Base-by-base conservation (phyloP, 35 echinoderm and acorn worm species). In the Chiridota heheva region DNA sequence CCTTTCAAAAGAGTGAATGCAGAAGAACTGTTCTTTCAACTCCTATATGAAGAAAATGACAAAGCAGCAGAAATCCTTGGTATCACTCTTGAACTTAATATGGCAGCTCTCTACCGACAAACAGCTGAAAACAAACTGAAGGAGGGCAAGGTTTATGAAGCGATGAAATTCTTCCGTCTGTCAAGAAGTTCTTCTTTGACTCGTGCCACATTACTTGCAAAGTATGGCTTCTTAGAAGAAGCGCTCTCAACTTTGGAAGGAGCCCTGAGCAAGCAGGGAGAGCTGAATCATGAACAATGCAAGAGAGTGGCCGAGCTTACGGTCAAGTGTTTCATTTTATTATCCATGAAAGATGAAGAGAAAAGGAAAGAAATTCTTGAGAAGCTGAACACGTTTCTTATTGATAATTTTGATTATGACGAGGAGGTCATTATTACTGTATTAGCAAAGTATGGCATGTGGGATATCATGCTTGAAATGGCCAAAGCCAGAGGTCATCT, bases 401-500 rank as follows among this genome's bases (percentile, higher is more conserved):
- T 78, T 27, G 92, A 96, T 43, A 96, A 85, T 44, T 96, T 96
- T 73, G 91, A 96, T 87, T 96, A 96, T 36, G 60, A 90, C 72
- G 92, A 90, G 39, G 75, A 81, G 16, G 58, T 45, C 15, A 82
- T 87, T 1, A 30, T 96, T 15, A 36, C 76, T 5, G 40, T 90
- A 7, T 82, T 96, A 67, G 82, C 73, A 12, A 39, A 81, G 35
- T 69, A 79, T 65, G 81, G 87, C 2, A 43, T 96, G n/a, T 78
- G 82, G 56, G 87, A 96, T 28, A 32, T 70, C 16, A 64, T 96
- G 67, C 48, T 96, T 56, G 68, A 90, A 60, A 78, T 96, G 36
- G 92, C 92, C 44, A 82, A 59, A 77, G 87, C 88, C 60, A 82
- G 86, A 40, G 29, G 59, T 3, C 34, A 60, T 38, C 33, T 78